phyloP scores from a whole-genome alignment of 2,888 invertebrate species.

The Octodonta nipae region DNA sequence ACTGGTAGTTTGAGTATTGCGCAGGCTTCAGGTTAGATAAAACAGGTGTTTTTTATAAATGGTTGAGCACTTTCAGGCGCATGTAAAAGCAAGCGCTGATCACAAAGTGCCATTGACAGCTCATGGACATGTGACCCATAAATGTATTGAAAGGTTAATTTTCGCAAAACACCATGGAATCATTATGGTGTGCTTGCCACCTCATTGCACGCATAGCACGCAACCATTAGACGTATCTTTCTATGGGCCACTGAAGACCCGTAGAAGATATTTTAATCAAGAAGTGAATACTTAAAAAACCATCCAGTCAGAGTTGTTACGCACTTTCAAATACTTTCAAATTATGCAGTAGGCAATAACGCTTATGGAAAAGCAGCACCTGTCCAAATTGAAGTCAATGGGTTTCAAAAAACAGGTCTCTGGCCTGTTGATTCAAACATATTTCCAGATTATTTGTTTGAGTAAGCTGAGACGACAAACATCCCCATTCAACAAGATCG shows the following conservation, averaged over 20 bases:
- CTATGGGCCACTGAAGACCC: neutral
- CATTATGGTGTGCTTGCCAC: neutral
- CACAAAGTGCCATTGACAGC: neutral
- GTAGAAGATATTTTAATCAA: slow-evolving; percentile 2
- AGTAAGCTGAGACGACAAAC: neutral
- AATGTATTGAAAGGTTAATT: slow-evolving; percentile 1
- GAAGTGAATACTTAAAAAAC: neutral
- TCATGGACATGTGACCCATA: neutral
- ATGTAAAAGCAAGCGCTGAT: neutral
- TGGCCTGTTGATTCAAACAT: slow-evolving; percentile 2
- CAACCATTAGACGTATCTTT: slow-evolving; percentile 3
- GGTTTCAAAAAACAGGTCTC: slow-evolving; percentile 3
- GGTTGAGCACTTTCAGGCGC: neutral
- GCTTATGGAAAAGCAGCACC: slow-evolving; percentile 3
- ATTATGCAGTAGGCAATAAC: slow-evolving; percentile 1
- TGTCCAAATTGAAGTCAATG: slow-evolving; percentile 2
- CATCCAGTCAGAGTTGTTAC: slow-evolving; percentile 2
- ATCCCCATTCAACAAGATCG: neutral
- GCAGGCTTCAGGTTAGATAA: neutral
- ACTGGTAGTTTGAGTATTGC: neutral
- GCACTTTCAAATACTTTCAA: slow-evolving; percentile 3
- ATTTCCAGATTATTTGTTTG: slow-evolving; percentile 3
- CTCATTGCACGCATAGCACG: neutral
- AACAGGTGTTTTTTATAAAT: neutral
- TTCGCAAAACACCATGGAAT: neutral